Conservation (phyloP, 1,140 invertebrate genomes). For the Euwallacea fornicatus region DNA sequence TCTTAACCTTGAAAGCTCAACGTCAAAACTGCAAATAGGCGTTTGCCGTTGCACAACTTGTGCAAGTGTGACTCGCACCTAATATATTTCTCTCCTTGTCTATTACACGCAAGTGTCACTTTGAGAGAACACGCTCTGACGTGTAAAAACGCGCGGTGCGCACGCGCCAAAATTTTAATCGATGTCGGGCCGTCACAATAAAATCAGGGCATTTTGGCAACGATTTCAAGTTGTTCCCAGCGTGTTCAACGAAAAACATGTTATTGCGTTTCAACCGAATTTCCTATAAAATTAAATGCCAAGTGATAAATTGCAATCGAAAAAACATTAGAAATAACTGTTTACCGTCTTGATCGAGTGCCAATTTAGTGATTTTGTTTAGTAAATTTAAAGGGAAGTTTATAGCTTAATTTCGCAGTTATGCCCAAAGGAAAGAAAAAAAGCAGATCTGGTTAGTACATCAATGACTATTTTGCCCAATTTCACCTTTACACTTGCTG, state of each 20-base stretch:
- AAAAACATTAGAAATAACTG: constrained; percentile 50
- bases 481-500: neutral
- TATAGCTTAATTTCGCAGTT: constrained; percentile 42
- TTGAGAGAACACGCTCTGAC: no score
- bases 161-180: constrained; percentile 32
- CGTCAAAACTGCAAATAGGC: no score
- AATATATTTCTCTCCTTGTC: no score
- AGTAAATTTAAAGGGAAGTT: constrained; percentile 52
- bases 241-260: constrained; percentile 50
- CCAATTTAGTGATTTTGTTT: constrained; percentile 50
- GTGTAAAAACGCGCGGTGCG: neutral
- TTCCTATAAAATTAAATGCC: constrained; percentile 52
- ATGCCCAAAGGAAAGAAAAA: constrained; percentile 54
- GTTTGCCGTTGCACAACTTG: no score
- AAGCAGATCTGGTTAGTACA: constrained; percentile 52
- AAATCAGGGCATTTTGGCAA: constrained; percentile 35
- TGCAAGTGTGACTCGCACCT: no score
- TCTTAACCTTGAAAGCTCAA: no score
- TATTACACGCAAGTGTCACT: no score
- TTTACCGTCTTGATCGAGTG: constrained; percentile 54
- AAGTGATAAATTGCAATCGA: constrained; percentile 48
- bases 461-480: neutral
- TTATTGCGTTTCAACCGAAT: constrained; percentile 51
- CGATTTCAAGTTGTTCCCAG: constrained; percentile 41
- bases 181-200: constrained; percentile 8